These are phyloP conservation scores for Aphyosemion australe DNA, from an alignment of 2,113 vertebrate genomes.

Conservation along the genomic window DNA sequence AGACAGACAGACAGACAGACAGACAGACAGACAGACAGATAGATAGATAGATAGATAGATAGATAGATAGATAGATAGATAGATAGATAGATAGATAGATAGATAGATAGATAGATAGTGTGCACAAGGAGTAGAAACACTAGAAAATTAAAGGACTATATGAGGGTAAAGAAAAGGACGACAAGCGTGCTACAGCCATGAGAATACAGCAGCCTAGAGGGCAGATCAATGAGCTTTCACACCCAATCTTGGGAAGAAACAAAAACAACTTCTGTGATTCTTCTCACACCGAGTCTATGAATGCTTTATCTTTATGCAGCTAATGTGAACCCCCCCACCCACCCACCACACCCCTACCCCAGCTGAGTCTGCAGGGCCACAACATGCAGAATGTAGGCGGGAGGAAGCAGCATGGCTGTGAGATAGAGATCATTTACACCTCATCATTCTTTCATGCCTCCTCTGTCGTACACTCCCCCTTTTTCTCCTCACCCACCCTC, in stretches of 20 bases:
- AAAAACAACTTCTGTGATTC: conserved; percentile 31
- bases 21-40: too few relatives aligned
- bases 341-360: conserved; percentile 1
- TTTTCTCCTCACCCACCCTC: conserved; percentile 8
- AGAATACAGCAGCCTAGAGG: conserved; percentile 3
- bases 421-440: conserved; percentile 57
- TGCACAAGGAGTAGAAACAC: too few relatives aligned
- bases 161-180: too few relatives aligned
- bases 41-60: too few relatives aligned
- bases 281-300: conserved; percentile 27
- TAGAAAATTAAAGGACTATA: too few relatives aligned
- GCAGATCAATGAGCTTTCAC: conserved; percentile 42
- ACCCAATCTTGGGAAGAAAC: conserved; percentile 26
- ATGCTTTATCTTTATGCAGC: conserved; percentile 20
- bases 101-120: too few relatives aligned
- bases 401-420: conserved; percentile 14
- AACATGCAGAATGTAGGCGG: conserved; percentile 18
- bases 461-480: conserved; percentile 9
- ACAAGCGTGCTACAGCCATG: too few relatives aligned
- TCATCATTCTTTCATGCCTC: conserved; percentile 46
- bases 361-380: conserved; percentile 6
- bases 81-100: too few relatives aligned
- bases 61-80: too few relatives aligned
- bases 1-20: too few relatives aligned
- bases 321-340: conserved; percentile 1